phyloP scores from a whole-genome alignment of 2,113 vertebrate genomes.

The Chaetorhynchus papuensis region DNA sequence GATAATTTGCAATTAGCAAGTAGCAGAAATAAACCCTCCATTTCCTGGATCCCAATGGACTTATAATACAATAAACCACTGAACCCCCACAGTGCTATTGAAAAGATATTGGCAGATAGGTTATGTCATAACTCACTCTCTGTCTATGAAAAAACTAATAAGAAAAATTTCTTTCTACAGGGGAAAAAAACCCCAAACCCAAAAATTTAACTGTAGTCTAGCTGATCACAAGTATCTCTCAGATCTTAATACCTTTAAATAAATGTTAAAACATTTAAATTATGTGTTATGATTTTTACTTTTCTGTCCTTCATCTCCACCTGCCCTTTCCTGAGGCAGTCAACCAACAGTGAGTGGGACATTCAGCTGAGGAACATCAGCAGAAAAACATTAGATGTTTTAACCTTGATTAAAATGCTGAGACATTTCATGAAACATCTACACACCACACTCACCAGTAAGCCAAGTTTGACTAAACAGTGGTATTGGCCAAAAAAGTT shows the following conservation, averaged over 20 bases:
- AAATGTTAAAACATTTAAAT: neutral
- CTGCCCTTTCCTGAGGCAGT: neutral
- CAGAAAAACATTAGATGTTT: neutral
- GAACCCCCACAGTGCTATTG: neutral
- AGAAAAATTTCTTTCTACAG: neutral
- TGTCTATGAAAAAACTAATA: neutral
- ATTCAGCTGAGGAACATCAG: neutral
- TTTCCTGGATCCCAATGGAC: neutral
- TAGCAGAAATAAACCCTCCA: neutral
- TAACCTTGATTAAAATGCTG: neutral
- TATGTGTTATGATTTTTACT: neutral
- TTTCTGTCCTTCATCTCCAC: neutral
- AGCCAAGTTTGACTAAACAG: neutral
- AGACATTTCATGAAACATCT: neutral
- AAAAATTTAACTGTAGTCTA: neutral
- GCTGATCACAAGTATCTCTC: neutral
- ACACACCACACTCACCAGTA: neutral
- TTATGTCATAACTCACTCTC: neutral
- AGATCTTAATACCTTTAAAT: neutral
- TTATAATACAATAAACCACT: neutral
- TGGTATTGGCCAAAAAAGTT: neutral
- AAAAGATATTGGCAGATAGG: neutral
- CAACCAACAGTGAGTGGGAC: neutral
- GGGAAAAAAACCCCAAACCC: accelerated
- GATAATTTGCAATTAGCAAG: neutral